A percentile compares a stretch with the other conserved stretches of the same genome.
Conservation (phyloP, 1,140 invertebrate genomes). For the Streblospio benedicti region DNA sequence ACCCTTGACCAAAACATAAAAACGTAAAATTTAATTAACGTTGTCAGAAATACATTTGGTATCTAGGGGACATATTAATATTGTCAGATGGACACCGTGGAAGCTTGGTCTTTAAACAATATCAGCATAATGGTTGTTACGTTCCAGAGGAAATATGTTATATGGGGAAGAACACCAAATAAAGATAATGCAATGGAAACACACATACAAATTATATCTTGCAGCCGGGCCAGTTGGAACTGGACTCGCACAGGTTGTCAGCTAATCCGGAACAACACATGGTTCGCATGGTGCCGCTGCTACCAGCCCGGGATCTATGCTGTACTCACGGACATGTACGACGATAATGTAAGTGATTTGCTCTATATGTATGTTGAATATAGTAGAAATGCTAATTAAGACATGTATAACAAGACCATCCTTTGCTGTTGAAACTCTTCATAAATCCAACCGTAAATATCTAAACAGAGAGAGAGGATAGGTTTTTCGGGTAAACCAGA, state of each 20-base stretch:
- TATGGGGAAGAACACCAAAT: no score
- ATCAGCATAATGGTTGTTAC: not conserved
- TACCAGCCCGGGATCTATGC: conserved; percentile 33
- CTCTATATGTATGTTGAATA: not conserved
- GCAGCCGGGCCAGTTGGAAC: conserved; percentile 9
- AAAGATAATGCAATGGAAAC: not conserved
- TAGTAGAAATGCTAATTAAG: not conserved
- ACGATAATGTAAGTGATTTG: conserved; percentile 36
- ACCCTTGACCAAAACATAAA: no score
- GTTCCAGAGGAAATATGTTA: not conserved
- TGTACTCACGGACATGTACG: conserved; percentile 44
- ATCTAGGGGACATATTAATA: not conserved
- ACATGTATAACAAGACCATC: not conserved
- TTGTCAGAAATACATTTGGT: not conserved
- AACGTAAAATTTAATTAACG: no score
- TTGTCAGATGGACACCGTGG: not conserved
- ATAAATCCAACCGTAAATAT: not conserved
- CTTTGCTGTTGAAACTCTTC: not conserved
- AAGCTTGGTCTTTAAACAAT: not conserved
- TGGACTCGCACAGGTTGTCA: conserved; percentile 10
- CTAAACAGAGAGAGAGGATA: not conserved
- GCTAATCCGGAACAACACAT: conserved; percentile 3
- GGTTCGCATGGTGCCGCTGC: conserved; percentile 31
- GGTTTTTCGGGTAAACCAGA: not conserved
- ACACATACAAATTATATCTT: not conserved